Base-by-base conservation (phyloP, 2,113 vertebrate species). In the Tetraodon nigroviridis region DNA sequence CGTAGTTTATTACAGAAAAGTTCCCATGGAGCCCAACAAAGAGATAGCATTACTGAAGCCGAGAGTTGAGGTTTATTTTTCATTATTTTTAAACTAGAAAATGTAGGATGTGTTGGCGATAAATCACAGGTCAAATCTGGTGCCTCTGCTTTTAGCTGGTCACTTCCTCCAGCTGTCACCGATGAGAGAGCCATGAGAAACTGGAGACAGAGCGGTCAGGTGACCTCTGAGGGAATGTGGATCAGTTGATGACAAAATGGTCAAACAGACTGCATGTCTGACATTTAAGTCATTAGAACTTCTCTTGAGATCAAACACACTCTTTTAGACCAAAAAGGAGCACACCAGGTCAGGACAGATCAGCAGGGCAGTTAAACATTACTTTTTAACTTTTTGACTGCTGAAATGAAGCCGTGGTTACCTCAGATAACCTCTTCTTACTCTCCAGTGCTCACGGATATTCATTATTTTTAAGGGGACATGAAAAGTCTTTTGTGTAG, bases 141-240 rank as follows among this genome's bases (percentile, higher is more conserved):
- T 15, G 19, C 50, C 65, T 29, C 2, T 19, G 56, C 27, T 59
- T 66, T 67, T 54, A 69, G 61, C 58, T 55, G 45, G 40, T 66
- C 20, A 40, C 20, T 42, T 47, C 20, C 55, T 61, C 51, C 47
- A 47, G 52, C 42, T 57, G 53, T 64, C 10, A 50, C 7, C 4
- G 11, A 29, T 47, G 19, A 54, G 20, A 51, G 51, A 50, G 20
- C 32, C 32, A 29, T 8, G 11, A 13, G 13, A 12, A n/a, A 46
- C 55, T 44, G 46, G 29, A 4, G 16, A 54, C 53, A 18, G 46
- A 50, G 32, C n/a, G 24, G 22, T 17, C 8, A 53, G 10, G 15
- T 32, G 50, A 52, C 45, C 18, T 18, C 21, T 22, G 44, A 51
- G 21, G 5, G 27, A 17, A 61, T 10, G 11, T 19, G 8, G 24